These are phyloP conservation scores for Lepidurus packardi DNA, from an alignment of 1,140 invertebrate species.

Conservation along the genomic window DNA sequence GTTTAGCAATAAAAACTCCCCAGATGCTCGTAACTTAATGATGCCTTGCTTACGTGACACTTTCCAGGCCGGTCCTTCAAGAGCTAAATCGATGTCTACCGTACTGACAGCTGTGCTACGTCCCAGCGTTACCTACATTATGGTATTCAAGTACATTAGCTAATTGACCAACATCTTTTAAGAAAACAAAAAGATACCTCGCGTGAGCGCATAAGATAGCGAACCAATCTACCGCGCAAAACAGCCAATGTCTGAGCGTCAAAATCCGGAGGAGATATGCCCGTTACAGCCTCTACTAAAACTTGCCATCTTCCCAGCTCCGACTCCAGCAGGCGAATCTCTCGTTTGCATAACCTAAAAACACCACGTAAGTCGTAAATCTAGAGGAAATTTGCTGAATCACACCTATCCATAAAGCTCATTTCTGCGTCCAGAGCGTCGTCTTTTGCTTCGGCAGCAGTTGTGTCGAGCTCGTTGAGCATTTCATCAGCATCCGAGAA, in stretches of 20 bases:
- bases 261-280: constrained; percentile 68
- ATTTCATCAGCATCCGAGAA: constrained; percentile 91
- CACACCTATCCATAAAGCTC: constrained; percentile 59
- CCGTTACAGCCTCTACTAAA: constrained; percentile 82
- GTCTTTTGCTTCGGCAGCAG: constrained; percentile 60
- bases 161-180: neutral
- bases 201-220: constrained; percentile 90
- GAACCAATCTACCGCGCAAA: constrained; percentile 80
- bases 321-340: constrained; percentile 82
- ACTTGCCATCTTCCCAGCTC: constrained; percentile 87
- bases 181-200: constrained; percentile 60
- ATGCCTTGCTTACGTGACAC: constrained; percentile 80
- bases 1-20: constrained; percentile 89
- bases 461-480: constrained; percentile 74
- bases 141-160: neutral
- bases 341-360: constrained; percentile 62
- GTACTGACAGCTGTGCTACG: constrained; percentile 78
- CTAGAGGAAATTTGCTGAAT: neutral
- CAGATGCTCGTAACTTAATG: constrained; percentile 81
- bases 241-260: constrained; percentile 91
- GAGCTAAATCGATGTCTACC: constrained; percentile 88
- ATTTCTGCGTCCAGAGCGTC: constrained; percentile 66
- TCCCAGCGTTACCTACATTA: constrained; percentile 77
- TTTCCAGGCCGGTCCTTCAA: constrained; percentile 84
- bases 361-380: constrained; percentile 31